Percentiles rank a stretch among this genome's conserved stretches.
Evolutionary conservation across 2,888 invertebrate species (phyloP).

Genomic region (Lithophane ornitopus): DNA sequence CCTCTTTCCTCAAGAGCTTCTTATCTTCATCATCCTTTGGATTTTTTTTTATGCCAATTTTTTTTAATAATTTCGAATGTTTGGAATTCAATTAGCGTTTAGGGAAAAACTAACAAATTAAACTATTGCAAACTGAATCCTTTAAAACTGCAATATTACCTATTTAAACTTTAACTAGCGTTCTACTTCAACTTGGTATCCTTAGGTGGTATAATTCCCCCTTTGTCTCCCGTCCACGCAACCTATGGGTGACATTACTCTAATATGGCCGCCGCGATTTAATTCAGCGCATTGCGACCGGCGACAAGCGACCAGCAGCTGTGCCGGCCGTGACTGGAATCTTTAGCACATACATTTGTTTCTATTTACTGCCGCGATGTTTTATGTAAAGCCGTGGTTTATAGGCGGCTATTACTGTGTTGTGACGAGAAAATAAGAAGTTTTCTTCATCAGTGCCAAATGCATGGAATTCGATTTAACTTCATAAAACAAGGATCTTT

Average conservation of each 20-base stretch:
- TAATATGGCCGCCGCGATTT: slow-evolving; percentile 27
- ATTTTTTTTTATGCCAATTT: too few relatives aligned
- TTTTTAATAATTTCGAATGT: not conserved
- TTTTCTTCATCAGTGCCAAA: not conserved
- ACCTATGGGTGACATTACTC: slow-evolving; percentile 7
- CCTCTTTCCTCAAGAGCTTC: too few relatives aligned
- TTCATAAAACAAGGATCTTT: too few relatives aligned
- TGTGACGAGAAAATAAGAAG: not conserved
- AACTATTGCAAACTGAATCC: too few relatives aligned
- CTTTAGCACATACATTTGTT: slow-evolving; percentile 39
- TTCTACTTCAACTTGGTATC: not conserved
- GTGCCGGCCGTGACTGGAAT: slow-evolving; percentile 40
- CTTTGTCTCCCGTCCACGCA: not conserved
- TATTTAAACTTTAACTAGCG: too few relatives aligned
- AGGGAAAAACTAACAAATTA: not conserved
- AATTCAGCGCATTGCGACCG: slow-evolving; percentile 44
- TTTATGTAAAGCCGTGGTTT: slow-evolving; percentile 3
- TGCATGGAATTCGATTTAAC: not conserved
- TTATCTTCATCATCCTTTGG: too few relatives aligned
- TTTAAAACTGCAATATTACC: not conserved
- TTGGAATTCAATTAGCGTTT: not conserved
- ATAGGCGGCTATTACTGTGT: not conserved
- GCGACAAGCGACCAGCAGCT: slow-evolving; percentile 37
- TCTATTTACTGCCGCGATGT: slow-evolving; percentile 30
- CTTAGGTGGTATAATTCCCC: too few relatives aligned